A percentile compares a stretch with the other conserved stretches of the same genome.
phyloP scores from a whole-genome alignment of 2,797 vertebrate genomes.

The Rachycentron canadum region DNA sequence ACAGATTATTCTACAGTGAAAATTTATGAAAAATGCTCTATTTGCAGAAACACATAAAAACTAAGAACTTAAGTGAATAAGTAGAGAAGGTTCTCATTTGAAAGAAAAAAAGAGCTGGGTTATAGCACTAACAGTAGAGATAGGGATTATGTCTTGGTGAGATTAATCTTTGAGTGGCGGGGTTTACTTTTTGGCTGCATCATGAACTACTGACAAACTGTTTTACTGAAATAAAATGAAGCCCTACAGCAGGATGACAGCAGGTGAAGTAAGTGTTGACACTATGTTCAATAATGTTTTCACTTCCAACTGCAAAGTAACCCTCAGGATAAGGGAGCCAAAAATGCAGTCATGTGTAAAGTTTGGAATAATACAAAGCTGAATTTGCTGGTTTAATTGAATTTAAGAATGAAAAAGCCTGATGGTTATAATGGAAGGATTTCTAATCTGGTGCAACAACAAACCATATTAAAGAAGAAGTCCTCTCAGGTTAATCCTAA shows the following conservation, averaged over 20 bases:
- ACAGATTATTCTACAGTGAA: neutral
- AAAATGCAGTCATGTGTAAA: slow-evolving; percentile 4
- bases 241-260: neutral
- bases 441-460: neutral
- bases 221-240: slow-evolving; percentile 7
- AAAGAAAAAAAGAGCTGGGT: neutral
- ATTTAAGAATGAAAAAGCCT: neutral
- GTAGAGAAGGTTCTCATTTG: neutral
- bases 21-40: neutral
- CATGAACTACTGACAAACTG: neutral
- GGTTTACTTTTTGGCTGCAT: neutral
- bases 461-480: slow-evolving; percentile 6
- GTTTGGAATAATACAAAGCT: slow-evolving; percentile 1
- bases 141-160: neutral
- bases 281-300: slow-evolving; percentile 9
- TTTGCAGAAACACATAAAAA: too few relatives aligned
- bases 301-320: neutral
- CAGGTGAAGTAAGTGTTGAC: neutral
- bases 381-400: slow-evolving; percentile 4
- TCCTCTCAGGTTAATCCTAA: neutral
- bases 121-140: neutral
- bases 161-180: neutral
- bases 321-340: slow-evolving; percentile 4
- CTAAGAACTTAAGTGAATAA: too few relatives aligned
- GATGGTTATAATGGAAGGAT: neutral